Base-by-base conservation (phyloP, 2,888 invertebrate genomes). In the Drosophila longiperda region DNA sequence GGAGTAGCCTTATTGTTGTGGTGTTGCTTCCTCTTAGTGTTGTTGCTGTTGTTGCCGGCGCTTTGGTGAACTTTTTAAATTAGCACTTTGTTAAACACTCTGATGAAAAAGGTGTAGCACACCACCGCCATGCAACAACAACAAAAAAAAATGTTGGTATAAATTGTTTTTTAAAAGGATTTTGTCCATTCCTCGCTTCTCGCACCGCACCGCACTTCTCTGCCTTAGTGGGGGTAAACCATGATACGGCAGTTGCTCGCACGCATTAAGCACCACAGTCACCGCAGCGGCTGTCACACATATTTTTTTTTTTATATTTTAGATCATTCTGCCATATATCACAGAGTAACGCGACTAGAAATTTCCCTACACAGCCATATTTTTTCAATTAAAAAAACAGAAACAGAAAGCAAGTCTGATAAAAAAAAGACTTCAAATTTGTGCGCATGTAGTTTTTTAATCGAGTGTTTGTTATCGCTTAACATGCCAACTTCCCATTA, bases 11-110 rank as follows among this genome's bases (percentile, higher is more conserved):
- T 70, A 70, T 75, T 69, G 81, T 86, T 78, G 75, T 78, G 76
- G 71, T 73, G 71, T 57, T 75, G 70, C 72, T 79, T 59, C 48
- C 62, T 55, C 9, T 60, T 61, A 45, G 66, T 62, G 69, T 64
- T 70, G 69, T 65, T 78, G 52, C 23, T 69, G 61, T 60, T 66
- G 66, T 67, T 66, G 78, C 53, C 49, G 48, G 64, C 50, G 69
- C 73, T 82, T 77, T 80, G 77, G 67, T 77, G 82, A 84, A 91
- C 89, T 91, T 91, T 91, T 91, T 91, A 91, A 91, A 91, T 91
- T 91, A 91, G 90, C 91, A 91, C 91, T 91, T 91, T 91, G 90
- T 90, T 91, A 88, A 91, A 90, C 82, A 88, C 84, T 77, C 85
- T 75, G 82, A 87, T 81, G 79, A 87, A 86, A 89, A 90, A 86